Evolutionary conservation across 2,113 vertebrate species (phyloP), one percentile per base, ranked within the genome.

Genomic region (Calypte anna): DNA sequence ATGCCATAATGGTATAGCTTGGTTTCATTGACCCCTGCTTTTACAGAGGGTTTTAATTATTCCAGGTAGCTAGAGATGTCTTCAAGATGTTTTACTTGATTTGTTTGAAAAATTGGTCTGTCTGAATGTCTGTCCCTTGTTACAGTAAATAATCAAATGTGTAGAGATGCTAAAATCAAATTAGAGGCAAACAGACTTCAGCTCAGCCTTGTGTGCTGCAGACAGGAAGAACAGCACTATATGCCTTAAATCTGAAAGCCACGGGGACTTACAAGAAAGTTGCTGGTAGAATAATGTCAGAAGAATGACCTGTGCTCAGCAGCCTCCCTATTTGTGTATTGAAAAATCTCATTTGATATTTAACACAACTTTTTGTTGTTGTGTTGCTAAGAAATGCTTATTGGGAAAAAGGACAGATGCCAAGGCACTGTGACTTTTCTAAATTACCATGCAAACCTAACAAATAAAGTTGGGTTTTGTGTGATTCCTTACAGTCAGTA

Each of bases 111-210:
- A 74, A 58, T 22, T 3, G 14, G 6, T 74, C 82, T 83, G 61
- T 57, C 73, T 91, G 80, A 80, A 63, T 1, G 6, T n/a, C 72
- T 84, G 59, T 90, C 43, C 33, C 43, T 68, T 59, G 51, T 90
- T 90, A 62, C 18, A 46, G 78, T 90, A 77, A 92, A 81, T 88
- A 93, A 86, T 86, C 79, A 87, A 79, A 78, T 46, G 40, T 50
- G 53, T 84, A 82, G 93, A 86, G 50, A 84, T 59, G 64, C 43
- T 73, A 36, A 91, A 92, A 88, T 93, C 19, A 70, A 68, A 82
- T 83, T 40, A 58, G 73, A 92, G 16, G 53, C 59, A 90, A 59
- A 66, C 66, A 89, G 74, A 38, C 51, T 80, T 94, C 63, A 75
- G 38, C 63, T 76, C 63, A 90, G 64, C 61, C 75, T 86, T 43